Conservation (phyloP, 2,113 vertebrate species). For the Taurulus bubalis region DNA sequence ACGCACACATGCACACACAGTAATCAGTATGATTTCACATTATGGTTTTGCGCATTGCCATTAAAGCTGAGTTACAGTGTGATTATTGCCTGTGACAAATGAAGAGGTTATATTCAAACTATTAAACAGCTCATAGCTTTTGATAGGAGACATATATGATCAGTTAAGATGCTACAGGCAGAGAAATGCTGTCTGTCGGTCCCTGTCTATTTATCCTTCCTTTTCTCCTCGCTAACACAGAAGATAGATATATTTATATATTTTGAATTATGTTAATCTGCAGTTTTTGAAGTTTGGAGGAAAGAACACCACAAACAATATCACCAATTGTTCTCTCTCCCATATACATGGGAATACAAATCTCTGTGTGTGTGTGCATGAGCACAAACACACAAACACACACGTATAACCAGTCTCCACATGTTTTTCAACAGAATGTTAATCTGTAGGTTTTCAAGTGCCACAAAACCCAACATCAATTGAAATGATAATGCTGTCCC, state of each 20-base stretch:
- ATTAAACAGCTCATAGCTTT: constrained; percentile 84
- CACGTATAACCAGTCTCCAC: constrained; percentile 9
- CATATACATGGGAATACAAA: constrained; percentile 22
- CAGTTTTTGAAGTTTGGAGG: constrained; percentile 50
- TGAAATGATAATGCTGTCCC: constrained; percentile 36
- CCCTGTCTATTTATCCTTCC: constrained; percentile 20
- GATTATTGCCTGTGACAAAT: constrained; percentile 86
- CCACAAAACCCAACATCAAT: constrained; percentile 27
- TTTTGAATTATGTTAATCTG: constrained; percentile 55
- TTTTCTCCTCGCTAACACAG: constrained; percentile 32
- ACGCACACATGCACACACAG: constrained; percentile 56
- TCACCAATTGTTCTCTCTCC: constrained; percentile 28
- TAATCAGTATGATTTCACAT: constrained; percentile 77
- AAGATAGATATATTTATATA: constrained; percentile 42
- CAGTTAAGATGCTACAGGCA: constrained; percentile 76
- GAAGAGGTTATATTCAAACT: constrained; percentile 82
- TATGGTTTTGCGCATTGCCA: constrained; percentile 76
- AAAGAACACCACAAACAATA: constrained; percentile 44
- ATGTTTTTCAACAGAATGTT: constrained; percentile 51
- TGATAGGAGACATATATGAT: constrained; percentile 83
- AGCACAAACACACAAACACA: constrained; percentile 1
- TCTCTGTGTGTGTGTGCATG: background rate
- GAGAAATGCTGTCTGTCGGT: constrained; percentile 57
- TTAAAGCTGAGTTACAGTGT: constrained; percentile 81
- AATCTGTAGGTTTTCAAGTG: constrained; percentile 48